These are phyloP conservation scores for Melanostoma mellinum DNA, from an alignment of 2,888 invertebrate genomes.

Conservation along the genomic window DNA sequence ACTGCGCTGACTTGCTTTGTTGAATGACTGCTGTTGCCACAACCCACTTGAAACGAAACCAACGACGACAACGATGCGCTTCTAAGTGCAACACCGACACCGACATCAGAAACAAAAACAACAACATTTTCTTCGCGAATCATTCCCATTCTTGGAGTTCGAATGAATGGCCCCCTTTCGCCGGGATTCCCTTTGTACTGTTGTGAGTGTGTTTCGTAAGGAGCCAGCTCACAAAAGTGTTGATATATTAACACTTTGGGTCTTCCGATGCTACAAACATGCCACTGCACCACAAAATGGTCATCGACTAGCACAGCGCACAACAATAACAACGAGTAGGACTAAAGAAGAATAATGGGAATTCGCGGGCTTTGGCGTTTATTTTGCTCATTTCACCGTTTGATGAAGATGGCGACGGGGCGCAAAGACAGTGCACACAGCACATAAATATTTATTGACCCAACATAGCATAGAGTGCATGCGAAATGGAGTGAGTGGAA, in stretches of 20 bases:
- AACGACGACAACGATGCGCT: slow-evolving; percentile 40
- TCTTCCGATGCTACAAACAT: slow-evolving; percentile 70
- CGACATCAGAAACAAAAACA: slow-evolving; percentile 28
- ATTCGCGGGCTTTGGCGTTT: slow-evolving; percentile 36
- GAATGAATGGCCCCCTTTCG: slow-evolving; percentile 11
- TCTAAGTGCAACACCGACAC: slow-evolving; percentile 38
- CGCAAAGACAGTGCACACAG: slow-evolving; percentile 50
- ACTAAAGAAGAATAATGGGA: slow-evolving; percentile 22
- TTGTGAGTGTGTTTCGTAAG: slow-evolving; percentile 51
- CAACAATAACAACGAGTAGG: slow-evolving; percentile 19
- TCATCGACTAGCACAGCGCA: slow-evolving; percentile 26
- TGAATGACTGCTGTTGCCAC: slow-evolving; percentile 47
- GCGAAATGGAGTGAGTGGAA: slow-evolving; percentile 15
- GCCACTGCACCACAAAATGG: slow-evolving; percentile 59
- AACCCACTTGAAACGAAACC: slow-evolving; percentile 60
- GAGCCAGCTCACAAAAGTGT: slow-evolving; percentile 60
- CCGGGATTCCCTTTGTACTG: neutral
- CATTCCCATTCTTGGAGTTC: slow-evolving; percentile 42
- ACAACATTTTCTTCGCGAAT: slow-evolving; percentile 55
- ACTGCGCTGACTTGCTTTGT: slow-evolving; percentile 62
- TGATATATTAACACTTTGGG: slow-evolving; percentile 72
- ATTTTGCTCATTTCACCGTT: slow-evolving; percentile 58
- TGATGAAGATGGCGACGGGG: slow-evolving; percentile 59
- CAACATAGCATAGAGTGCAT: slow-evolving; percentile 33
- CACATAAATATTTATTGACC: slow-evolving; percentile 71